A percentile compares a stretch with the other conserved stretches of the same genome.
These are phyloP conservation scores for Hassar affinis DNA, from an alignment of 2,113 vertebrate species.

Conservation along the genomic window DNA sequence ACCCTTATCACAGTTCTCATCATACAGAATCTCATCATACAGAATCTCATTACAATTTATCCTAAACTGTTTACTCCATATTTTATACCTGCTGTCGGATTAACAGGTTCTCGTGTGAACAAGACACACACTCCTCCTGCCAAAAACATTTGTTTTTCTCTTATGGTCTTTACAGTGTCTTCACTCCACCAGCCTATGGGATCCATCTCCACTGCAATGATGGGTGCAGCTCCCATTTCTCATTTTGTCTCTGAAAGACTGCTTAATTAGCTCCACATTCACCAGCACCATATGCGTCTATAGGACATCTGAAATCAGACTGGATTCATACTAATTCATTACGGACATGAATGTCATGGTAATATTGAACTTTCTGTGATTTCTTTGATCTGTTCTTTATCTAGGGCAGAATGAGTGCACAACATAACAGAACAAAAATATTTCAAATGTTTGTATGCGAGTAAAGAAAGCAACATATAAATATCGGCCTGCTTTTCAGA, in stretches of 20 bases:
- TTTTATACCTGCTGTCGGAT: not conserved
- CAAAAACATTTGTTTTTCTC: not conserved
- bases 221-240: conserved; percentile 16
- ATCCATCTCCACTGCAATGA: conserved; percentile 7
- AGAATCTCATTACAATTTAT: no score
- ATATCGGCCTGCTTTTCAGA: no score
- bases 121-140: not conserved
- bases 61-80: not conserved
- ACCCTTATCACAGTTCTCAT: not conserved
- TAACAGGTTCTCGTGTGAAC: not conserved
- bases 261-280: conserved; percentile 35
- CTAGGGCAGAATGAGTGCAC: no score
- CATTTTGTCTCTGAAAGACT: conserved; percentile 36
- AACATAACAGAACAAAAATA: no score
- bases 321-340: not conserved
- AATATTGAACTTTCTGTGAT: no score
- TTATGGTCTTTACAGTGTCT: conserved; percentile 19
- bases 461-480: no score
- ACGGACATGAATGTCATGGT: no score
- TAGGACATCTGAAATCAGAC: not conserved
- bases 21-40: no score
- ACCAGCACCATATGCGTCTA: conserved; percentile 16
- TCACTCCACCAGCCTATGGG: conserved; percentile 18
- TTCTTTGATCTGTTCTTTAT: no score
- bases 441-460: no score